Conservation (phyloP, 2,888 invertebrate species). For the Noctua fimbriata region DNA sequence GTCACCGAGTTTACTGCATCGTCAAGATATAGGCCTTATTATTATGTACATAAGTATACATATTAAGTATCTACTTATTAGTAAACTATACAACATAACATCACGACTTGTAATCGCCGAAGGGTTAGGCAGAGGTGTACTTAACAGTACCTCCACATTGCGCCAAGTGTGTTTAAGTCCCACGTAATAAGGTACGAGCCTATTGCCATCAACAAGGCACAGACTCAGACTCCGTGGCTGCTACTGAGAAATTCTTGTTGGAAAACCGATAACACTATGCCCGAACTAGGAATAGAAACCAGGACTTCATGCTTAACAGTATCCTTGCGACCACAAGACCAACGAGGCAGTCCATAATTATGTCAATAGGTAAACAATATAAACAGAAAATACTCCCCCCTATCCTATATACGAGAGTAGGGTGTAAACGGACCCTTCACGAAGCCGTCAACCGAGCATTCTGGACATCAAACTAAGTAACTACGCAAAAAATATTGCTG, state of each 20-base stretch:
- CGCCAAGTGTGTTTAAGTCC: neutral
- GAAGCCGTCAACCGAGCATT: too few relatives aligned
- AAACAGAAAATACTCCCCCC: neutral
- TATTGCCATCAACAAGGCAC: neutral
- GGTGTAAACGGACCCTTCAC: too few relatives aligned
- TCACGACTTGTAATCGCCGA: neutral
- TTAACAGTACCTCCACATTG: neutral
- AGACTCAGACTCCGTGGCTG: neutral
- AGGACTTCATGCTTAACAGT: neutral
- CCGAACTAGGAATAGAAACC: neutral
- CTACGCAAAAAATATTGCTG: too few relatives aligned
- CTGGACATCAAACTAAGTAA: too few relatives aligned
- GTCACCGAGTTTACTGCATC: constrained; percentile 58
- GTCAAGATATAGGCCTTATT: constrained; percentile 35
- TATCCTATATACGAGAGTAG: too few relatives aligned
- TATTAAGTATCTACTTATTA: neutral
- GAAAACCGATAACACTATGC: neutral
- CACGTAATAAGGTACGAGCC: neutral
- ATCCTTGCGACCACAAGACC: neutral
- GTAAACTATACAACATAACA: neutral
- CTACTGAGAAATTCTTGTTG: neutral
- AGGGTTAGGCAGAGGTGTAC: neutral
- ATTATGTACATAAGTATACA: constrained; percentile 8
- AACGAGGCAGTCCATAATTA: neutral
- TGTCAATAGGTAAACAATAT: neutral